A percentile compares a stretch with the other conserved stretches of the same genome.
These are phyloP conservation scores for Drosophila stalkeri DNA, from an alignment of 2,888 invertebrate species.

Conservation along the genomic window DNA sequence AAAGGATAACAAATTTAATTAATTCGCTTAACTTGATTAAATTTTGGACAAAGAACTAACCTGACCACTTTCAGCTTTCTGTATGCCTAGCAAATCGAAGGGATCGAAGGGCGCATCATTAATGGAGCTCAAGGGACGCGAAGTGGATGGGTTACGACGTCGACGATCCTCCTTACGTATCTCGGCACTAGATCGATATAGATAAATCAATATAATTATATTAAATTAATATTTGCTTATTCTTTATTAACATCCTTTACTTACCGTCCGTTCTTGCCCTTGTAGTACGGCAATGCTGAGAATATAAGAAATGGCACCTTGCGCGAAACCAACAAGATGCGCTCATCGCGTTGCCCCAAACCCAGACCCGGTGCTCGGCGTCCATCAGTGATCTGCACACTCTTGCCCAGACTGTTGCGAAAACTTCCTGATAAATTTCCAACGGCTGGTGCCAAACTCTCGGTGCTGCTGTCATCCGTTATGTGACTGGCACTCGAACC, in stretches of 20 bases:
- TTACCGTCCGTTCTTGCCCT: constrained; percentile 88
- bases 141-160: constrained; percentile 92
- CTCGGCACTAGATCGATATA: constrained; percentile 86
- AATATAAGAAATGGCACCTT: constrained; percentile 94
- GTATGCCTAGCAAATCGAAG: constrained; percentile 93
- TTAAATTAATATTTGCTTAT: not conserved
- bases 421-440: constrained; percentile 70
- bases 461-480: constrained; percentile 89
- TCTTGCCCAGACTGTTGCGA: constrained; percentile 76
- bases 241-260: constrained; percentile 42
- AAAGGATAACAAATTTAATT: not conserved
- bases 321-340: constrained; percentile 92
- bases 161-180: constrained; percentile 91
- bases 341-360: constrained; percentile 88
- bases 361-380: constrained; percentile 87
- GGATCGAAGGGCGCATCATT: constrained; percentile 93
- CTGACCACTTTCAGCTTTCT: constrained; percentile 93
- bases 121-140: constrained; percentile 92
- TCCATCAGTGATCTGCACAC: constrained; percentile 85
- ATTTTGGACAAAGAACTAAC: constrained; percentile 86
- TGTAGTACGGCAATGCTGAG: constrained; percentile 94
- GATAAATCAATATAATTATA: not conserved
- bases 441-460: constrained; percentile 89
- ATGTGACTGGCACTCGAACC: constrained; percentile 82
- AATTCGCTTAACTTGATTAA: not conserved